Conservation (phyloP, 2,888 invertebrate species). For the Disparrhopalites patrizii region DNA sequence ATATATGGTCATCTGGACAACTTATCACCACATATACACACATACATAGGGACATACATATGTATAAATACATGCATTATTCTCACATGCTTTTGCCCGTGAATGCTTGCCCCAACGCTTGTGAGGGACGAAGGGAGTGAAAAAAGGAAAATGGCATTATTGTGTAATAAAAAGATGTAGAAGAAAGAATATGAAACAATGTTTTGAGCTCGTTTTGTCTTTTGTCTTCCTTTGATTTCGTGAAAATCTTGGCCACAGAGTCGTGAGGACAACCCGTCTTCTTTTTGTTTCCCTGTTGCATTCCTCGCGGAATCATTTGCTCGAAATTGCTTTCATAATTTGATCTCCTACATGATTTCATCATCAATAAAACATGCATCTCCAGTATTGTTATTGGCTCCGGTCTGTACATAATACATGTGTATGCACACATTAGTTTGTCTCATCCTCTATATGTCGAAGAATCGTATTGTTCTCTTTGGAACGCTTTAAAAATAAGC, state of each 20-base stretch:
- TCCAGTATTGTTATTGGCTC: constrained; percentile 1
- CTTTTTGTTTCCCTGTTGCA: constrained; percentile 34
- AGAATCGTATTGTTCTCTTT: too few species aligned
- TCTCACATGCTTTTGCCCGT: too few species aligned
- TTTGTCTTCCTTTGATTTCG: constrained; percentile 43
- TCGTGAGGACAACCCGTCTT: constrained; percentile 36
- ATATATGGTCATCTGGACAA: too few species aligned
- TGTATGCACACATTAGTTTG: too few species aligned
- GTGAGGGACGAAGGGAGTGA: not conserved
- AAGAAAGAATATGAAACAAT: constrained; percentile 29
- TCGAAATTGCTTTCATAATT: constrained; percentile 26
- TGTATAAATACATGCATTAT: too few species aligned
- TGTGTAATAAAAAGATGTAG: constrained; percentile 18
- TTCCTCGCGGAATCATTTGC: constrained; percentile 26
- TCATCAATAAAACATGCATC: not conserved
- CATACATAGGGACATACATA: too few species aligned
- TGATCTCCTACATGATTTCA: constrained; percentile 29
- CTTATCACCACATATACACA: too few species aligned
- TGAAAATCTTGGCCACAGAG: constrained; percentile 41
- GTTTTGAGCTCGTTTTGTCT: constrained; percentile 34
- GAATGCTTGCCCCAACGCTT: too few species aligned
- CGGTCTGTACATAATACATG: too few species aligned
- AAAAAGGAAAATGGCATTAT: constrained; percentile 4
- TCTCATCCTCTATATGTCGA: too few species aligned
- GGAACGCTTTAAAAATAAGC: too few species aligned